Percentiles rank a stretch among this genome's conserved stretches.
phyloP scores from a whole-genome alignment of 2,888 invertebrate genomes.

The Schizaphis graminum region DNA sequence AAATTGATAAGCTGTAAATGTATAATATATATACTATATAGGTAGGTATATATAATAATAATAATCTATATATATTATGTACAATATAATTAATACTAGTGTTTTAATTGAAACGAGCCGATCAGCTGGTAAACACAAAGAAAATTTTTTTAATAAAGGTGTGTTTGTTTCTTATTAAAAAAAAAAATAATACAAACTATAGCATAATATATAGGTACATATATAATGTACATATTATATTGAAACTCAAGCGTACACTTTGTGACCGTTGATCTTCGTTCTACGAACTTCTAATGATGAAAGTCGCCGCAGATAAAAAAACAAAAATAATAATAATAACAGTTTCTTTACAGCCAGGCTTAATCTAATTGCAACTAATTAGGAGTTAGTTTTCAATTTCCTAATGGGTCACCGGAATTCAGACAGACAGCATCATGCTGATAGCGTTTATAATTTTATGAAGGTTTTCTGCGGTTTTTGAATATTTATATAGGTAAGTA shows the following conservation, averaged over 20 bases:
- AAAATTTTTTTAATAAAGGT: constrained; percentile 38
- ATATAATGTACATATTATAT: not conserved
- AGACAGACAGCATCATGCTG: not conserved
- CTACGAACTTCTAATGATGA: constrained; percentile 43
- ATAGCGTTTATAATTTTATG: not conserved
- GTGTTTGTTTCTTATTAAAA: constrained; percentile 49
- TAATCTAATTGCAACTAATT: constrained; percentile 29
- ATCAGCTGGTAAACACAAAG: not conserved
- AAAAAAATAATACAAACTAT: constrained; percentile 2
- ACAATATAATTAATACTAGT: not conserved
- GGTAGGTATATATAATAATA: not conserved
- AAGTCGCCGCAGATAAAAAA: constrained; percentile 51
- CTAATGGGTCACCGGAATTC: constrained; percentile 47
- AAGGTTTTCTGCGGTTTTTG: not conserved
- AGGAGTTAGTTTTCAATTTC: constrained; percentile 40
- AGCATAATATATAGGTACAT: not conserved
- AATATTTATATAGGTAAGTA: not conserved
- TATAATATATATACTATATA: not conserved
- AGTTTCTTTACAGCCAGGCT: not conserved
- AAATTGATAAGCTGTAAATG: not conserved
- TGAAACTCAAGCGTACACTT: not conserved
- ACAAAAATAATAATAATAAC: not conserved
- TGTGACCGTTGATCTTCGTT: constrained; percentile 36
- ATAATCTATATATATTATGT: not conserved
- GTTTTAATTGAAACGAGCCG: constrained; percentile 53